Conservation (phyloP, 2,797 vertebrate species). For the Gallirallus australis region DNA sequence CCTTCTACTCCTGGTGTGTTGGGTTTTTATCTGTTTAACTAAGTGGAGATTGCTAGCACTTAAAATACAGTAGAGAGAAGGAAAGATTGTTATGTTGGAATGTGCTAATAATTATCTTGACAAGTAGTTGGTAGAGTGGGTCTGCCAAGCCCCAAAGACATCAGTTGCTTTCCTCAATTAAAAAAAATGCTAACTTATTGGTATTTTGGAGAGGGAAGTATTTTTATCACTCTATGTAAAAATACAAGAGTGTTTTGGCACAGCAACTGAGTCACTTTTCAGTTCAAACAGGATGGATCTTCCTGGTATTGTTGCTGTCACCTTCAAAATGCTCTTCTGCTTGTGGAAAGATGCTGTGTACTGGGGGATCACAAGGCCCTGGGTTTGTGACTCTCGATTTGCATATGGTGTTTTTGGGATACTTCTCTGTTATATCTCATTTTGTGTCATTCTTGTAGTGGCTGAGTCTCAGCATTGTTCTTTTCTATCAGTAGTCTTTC, state of each 20-base stretch:
- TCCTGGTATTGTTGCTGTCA: neutral
- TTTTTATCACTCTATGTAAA: neutral
- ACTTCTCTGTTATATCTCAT: neutral
- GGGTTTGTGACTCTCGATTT: neutral
- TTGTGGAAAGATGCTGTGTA: neutral
- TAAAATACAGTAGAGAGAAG: neutral
- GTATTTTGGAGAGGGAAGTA: neutral
- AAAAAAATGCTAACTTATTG: neutral
- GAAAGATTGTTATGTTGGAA: neutral
- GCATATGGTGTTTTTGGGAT: neutral
- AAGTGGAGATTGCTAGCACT: neutral
- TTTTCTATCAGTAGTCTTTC: neutral
- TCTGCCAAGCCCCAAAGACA: neutral
- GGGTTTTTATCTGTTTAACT: neutral
- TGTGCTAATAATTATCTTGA: neutral
- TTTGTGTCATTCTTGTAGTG: neutral
- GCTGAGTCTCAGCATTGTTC: neutral
- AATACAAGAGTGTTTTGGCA: neutral
- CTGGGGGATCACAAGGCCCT: neutral
- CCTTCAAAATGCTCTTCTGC: neutral
- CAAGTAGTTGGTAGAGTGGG: neutral
- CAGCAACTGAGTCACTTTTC: neutral
- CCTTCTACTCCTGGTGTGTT: neutral
- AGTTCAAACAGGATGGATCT: neutral
- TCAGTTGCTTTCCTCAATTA: neutral